phyloP scores from a whole-genome alignment of 2,888 invertebrate genomes.

The Latrodectus elegans region DNA sequence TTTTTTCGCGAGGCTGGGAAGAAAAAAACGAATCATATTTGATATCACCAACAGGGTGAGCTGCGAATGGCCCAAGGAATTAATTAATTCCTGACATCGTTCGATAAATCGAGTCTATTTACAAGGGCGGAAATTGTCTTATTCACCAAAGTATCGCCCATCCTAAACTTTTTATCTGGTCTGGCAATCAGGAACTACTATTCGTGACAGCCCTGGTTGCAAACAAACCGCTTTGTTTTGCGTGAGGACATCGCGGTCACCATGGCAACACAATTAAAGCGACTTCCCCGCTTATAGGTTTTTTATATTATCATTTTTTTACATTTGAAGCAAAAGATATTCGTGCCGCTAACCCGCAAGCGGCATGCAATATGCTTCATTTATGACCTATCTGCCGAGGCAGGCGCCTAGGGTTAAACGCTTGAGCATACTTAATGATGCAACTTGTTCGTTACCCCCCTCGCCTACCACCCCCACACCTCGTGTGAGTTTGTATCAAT shows the following conservation, averaged over 20 bases:
- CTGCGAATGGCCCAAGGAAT: too few relatives aligned
- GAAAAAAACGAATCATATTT: too few relatives aligned
- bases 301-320: slow-evolving; percentile 1
- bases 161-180: slow-evolving; percentile 44
- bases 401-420: slow-evolving; percentile 58
- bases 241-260: slow-evolving; percentile 25
- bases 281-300: not conserved
- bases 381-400: slow-evolving; percentile 57
- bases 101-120: not conserved
- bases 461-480: not conserved
- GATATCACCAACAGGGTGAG: too few relatives aligned
- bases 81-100: not conserved
- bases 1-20: too few relatives aligned
- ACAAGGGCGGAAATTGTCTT: not conserved
- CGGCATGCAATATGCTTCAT: slow-evolving; percentile 50
- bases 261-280: slow-evolving; percentile 56
- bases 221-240: slow-evolving; percentile 67
- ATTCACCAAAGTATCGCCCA: not conserved
- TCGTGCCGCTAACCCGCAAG: slow-evolving; percentile 38
- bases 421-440: slow-evolving; percentile 42
- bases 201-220: slow-evolving; percentile 53
- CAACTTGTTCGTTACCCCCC: not conserved
- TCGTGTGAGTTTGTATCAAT: not conserved
- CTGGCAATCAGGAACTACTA: slow-evolving; percentile 40
- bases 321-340: not conserved